Conservation (phyloP, 2,113 vertebrate genomes). For the Artemisiospiza belli region DNA sequence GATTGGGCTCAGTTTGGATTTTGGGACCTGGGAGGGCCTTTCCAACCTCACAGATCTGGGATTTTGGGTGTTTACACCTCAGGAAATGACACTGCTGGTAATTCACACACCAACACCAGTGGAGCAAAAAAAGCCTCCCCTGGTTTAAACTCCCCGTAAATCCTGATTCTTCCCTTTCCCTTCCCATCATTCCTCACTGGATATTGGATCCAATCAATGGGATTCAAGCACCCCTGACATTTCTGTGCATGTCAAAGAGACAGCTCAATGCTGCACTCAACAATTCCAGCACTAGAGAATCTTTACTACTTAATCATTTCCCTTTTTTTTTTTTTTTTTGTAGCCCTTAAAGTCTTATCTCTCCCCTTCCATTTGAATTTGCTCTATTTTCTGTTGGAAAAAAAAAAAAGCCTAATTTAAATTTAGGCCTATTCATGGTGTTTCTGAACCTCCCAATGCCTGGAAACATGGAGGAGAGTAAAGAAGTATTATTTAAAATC, state of each 20-base stretch:
- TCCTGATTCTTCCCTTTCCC: neutral
- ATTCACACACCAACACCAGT: neutral
- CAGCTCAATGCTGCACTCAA: neutral
- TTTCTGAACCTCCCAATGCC: neutral
- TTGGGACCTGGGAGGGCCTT: neutral
- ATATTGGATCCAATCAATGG: neutral
- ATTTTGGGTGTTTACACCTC: neutral
- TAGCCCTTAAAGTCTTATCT: neutral
- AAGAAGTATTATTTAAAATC: neutral
- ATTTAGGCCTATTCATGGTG: neutral
- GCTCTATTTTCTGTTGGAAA: neutral
- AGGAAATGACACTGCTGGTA: rapidly evolving
- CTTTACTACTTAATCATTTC: neutral
- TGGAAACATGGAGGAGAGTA: neutral
- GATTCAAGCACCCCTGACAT: neutral
- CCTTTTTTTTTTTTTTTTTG: neutral
- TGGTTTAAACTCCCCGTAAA: neutral
- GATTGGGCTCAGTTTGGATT: neutral
- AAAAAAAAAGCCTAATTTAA: neutral
- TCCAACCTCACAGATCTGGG: rapidly evolving
- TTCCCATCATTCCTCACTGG: neutral
- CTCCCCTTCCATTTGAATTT: neutral
- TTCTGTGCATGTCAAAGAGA: neutral
- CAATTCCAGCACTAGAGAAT: neutral
- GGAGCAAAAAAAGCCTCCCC: neutral